These are phyloP conservation scores for Tricholaema leucomelas DNA, from an alignment of 2,113 vertebrate genomes.

Conservation along the genomic window DNA sequence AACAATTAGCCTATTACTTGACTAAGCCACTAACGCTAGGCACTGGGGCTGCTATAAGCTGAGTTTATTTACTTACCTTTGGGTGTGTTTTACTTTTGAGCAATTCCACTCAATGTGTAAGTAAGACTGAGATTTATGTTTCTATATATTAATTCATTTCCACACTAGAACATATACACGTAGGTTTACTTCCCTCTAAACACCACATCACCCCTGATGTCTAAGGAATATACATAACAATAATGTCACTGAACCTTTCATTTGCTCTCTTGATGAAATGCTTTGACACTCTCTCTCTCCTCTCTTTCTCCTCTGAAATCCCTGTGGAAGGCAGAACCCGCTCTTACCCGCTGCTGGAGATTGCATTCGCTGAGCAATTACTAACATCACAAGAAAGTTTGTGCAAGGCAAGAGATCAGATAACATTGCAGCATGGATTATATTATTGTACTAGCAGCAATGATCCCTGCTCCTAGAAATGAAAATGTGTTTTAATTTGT, in stretches of 20 bases:
- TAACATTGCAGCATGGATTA: slow-evolving; percentile 6
- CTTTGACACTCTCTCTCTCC: neutral
- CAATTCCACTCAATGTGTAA: neutral
- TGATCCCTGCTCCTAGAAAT: slow-evolving; percentile 54
- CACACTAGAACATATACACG: neutral
- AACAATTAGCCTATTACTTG: slow-evolving; percentile 43
- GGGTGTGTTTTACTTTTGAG: neutral
- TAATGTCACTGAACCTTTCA: slow-evolving; percentile 52
- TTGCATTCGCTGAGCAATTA: slow-evolving; percentile 43
- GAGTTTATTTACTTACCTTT: slow-evolving; percentile 31
- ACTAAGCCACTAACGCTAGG: slow-evolving; percentile 4
- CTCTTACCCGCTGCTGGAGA: neutral
- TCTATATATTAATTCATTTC: slow-evolving; percentile 43
- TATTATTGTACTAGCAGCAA: slow-evolving; percentile 40
- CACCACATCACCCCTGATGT: slow-evolving; percentile 27
- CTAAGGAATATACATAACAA: slow-evolving; percentile 26
- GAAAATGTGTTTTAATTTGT: slow-evolving; percentile 73
- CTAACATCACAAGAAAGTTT: slow-evolving; percentile 44
- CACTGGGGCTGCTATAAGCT: neutral
- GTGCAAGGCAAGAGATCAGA: slow-evolving; percentile 30
- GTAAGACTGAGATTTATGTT: neutral
- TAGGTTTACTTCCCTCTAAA: slow-evolving; percentile 43
- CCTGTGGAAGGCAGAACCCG: slow-evolving; percentile 14
- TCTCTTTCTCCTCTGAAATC: neutral
- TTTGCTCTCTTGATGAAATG: slow-evolving; percentile 56